Base-by-base conservation (phyloP, 2,113 vertebrate genomes). In the Eonycteris spelaea region DNA sequence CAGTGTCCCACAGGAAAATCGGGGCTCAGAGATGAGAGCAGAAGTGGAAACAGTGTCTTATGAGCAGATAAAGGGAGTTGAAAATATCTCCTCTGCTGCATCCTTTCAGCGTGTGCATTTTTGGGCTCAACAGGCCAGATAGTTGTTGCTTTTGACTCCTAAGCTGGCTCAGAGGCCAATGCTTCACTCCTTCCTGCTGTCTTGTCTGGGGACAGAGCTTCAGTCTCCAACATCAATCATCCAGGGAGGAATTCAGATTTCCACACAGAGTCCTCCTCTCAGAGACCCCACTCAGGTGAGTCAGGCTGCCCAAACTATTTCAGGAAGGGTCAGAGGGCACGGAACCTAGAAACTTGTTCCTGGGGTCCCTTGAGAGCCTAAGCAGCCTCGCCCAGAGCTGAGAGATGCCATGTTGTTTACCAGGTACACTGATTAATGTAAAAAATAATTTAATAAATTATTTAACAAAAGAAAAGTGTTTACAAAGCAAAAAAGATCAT, bases 71-170 rank as follows among this genome's bases (percentile, higher is more conserved):
- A 2, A 35, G 15, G 45, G 18, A 53, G 45, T 35, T 88, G 9
- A 45, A 35, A 82, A 43, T 55, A 55, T 67, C 12, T 55, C 45
- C 30, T 45, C 45, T 45, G 67, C 68, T 38, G 5, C 3, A 5
- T 11, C 13, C 12, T 2, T 14, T 51, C 6, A 7, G 48, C 3
- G 14, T 30, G 30, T 45, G 13, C 15, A 21, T 12, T 3, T 5
- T 38, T 35, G 22, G 3, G 13, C 51, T 38, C 8, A 18, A 16
- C 12, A 28, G 21, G 40, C 21, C 16, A 12, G 13, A 22, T 11
- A 15, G 48, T 48, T 59, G 48, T 16, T 87, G 75, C 53, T 26
- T 85, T 61, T 40, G 48, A 51, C 11, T 40, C 55, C 33, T 19
- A n/a, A 21, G 7, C 11, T 45, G 38, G 19, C 9, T 82, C 48